Conservation (phyloP, 2,888 invertebrate genomes). For the Scaeva pyrastri region DNA sequence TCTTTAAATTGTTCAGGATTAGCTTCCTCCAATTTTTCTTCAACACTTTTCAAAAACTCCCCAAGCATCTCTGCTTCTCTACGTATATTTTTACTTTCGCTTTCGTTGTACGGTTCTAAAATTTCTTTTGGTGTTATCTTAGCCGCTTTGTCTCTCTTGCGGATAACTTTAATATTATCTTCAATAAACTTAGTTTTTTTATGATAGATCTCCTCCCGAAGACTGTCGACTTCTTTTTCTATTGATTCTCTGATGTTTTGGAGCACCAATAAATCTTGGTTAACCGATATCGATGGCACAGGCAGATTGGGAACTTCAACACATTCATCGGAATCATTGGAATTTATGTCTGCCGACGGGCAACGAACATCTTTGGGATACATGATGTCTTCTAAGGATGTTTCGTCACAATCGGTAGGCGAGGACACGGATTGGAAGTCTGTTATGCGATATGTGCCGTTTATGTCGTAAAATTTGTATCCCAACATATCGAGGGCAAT, state of each 20-base stretch:
- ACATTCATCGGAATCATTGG: conserved; percentile 56
- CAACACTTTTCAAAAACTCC: conserved; percentile 78
- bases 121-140: conserved; percentile 37
- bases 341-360: neutral
- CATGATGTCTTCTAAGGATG: conserved; percentile 50
- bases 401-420: conserved; percentile 72
- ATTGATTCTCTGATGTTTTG: conserved; percentile 73
- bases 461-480: conserved; percentile 82
- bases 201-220: conserved; percentile 73
- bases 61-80: conserved; percentile 77
- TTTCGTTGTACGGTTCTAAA: conserved; percentile 64
- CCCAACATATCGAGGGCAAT: conserved; percentile 82
- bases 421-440: conserved; percentile 78
- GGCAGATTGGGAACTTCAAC: conserved; percentile 33
- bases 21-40: conserved; percentile 77
- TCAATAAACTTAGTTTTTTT: conserved; percentile 71
- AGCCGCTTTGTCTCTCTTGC: conserved; percentile 48
- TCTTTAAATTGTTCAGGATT: conserved; percentile 78
- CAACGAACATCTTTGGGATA: conserved; percentile 57
- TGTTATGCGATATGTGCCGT: conserved; percentile 79
- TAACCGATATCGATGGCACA: conserved; percentile 29
- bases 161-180: conserved; percentile 40
- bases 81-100: conserved; percentile 77
- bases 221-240: conserved; percentile 76
- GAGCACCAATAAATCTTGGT: conserved; percentile 46